Percentiles rank a stretch among this genome's conserved stretches.
Evolutionary conservation across 2,888 invertebrate species (phyloP).

Genomic region (Globia sparganii): DNA sequence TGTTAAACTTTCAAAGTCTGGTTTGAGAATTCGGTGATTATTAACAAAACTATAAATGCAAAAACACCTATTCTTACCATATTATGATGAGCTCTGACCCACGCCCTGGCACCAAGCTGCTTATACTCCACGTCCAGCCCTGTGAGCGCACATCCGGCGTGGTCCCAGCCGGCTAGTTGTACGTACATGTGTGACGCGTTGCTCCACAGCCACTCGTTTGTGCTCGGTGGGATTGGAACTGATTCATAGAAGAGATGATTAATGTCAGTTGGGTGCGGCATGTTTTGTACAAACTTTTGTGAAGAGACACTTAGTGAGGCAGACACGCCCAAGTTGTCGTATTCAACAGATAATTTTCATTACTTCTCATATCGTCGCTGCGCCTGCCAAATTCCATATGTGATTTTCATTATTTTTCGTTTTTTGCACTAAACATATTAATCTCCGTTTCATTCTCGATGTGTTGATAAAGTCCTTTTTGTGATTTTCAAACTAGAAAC

Average conservation of each 20-base stretch:
- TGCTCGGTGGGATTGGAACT: slow-evolving; percentile 92
- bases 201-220: slow-evolving; percentile 94
- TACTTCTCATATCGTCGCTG: background rate
- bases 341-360: too few species aligned
- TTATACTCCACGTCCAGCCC: slow-evolving; percentile 94
- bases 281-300: background rate
- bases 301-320: background rate
- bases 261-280: background rate
- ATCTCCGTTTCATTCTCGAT: too few species aligned
- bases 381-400: too few species aligned
- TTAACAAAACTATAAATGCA: background rate
- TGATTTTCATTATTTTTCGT: too few species aligned
- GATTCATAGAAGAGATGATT: slow-evolving; percentile 27
- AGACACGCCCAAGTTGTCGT: background rate
- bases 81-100: slow-evolving; percentile 81
- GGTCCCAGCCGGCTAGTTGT: slow-evolving; percentile 95
- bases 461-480: too few species aligned
- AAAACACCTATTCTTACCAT: slow-evolving; percentile 71
- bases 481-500: too few species aligned
- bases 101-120: slow-evolving; percentile 85
- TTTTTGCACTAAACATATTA: too few species aligned
- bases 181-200: slow-evolving; percentile 95
- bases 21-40: background rate
- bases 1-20: background rate
- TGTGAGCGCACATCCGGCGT: slow-evolving; percentile 95